Evolutionary conservation across 2,797 vertebrate species (phyloP).

Genomic region (Microctenopoma steveboyesi): DNA sequence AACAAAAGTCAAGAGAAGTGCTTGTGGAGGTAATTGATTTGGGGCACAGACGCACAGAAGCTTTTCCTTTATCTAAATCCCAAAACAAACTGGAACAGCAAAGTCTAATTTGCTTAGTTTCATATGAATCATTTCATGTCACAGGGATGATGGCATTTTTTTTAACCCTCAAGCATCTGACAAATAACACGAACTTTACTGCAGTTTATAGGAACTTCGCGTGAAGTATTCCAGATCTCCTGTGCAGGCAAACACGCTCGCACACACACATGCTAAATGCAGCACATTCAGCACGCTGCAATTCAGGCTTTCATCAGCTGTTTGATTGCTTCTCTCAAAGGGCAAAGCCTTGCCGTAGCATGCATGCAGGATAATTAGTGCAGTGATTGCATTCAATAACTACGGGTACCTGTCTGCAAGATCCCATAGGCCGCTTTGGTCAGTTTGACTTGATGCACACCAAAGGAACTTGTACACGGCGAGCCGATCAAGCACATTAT

Average conservation of each 20-base stretch:
- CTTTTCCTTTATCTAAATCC: conserved; percentile 22
- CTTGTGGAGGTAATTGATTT: conserved; percentile 34
- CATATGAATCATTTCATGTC: not conserved
- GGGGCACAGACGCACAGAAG: conserved; percentile 15
- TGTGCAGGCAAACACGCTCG: conserved; percentile 5
- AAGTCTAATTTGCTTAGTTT: not conserved
- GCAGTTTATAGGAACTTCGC: conserved; percentile 17
- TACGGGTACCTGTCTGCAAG: conserved; percentile 61
- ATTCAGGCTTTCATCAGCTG: conserved; percentile 82
- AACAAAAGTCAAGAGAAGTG: conserved; percentile 35
- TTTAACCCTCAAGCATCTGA: not conserved
- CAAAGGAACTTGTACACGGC: conserved; percentile 59
- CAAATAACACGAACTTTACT: conserved; percentile 27
- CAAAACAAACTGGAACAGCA: conserved; percentile 17
- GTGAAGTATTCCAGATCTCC: conserved; percentile 7
- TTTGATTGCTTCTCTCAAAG: conserved; percentile 85
- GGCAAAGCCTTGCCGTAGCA: conserved; percentile 78
- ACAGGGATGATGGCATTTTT: conserved; percentile 1
- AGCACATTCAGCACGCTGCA: conserved; percentile 63
- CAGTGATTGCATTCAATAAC: conserved; percentile 75
- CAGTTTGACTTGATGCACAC: conserved; percentile 72
- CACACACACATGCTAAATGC: conserved; percentile 30
- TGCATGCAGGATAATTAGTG: conserved; percentile 82
- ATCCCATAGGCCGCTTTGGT: conserved; percentile 72
- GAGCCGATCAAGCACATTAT: conserved; percentile 77